Evolutionary conservation across 2,113 vertebrate genomes (phyloP).

Genomic region (Heloderma charlesbogerti): DNA sequence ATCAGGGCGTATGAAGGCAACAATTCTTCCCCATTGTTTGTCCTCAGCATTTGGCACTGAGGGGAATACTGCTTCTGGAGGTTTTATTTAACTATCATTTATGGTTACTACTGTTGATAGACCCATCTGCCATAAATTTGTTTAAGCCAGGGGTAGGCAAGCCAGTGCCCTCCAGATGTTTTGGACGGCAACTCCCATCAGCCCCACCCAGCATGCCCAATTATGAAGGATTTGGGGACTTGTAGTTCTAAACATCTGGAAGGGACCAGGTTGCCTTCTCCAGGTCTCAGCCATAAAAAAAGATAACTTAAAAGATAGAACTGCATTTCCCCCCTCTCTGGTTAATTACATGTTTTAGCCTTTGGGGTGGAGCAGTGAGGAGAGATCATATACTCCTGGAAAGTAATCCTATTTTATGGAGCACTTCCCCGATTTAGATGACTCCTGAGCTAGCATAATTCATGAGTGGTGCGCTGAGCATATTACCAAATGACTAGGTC

Average conservation of each 20-base stretch:
- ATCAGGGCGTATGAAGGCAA: not conserved
- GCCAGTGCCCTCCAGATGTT: too few relatives aligned
- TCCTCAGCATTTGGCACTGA: not conserved
- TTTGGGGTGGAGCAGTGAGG: not conserved
- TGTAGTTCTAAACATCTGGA: too few relatives aligned
- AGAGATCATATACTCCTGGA: constrained; percentile 13
- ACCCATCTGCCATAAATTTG: not conserved
- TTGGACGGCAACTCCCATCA: too few relatives aligned
- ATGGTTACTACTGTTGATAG: not conserved
- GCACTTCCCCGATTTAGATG: not conserved
- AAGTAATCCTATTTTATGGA: not conserved
- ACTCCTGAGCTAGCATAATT: not conserved
- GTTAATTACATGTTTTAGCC: not conserved
- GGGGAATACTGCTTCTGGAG: not conserved
- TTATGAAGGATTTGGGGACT: too few relatives aligned
- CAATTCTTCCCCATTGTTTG: not conserved
- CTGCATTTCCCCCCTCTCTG: constrained; percentile 5
- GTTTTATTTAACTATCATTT: not conserved
- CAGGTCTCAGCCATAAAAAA: not conserved
- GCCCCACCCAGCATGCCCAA: too few relatives aligned
- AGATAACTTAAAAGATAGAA: not conserved
- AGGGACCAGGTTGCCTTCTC: too few relatives aligned
- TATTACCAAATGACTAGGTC: not conserved
- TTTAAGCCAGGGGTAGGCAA: too few relatives aligned
- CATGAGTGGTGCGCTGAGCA: constrained; percentile 30